Conservation (phyloP, 2,113 vertebrate species). For the Cryptomyrus ogoouensis region DNA sequence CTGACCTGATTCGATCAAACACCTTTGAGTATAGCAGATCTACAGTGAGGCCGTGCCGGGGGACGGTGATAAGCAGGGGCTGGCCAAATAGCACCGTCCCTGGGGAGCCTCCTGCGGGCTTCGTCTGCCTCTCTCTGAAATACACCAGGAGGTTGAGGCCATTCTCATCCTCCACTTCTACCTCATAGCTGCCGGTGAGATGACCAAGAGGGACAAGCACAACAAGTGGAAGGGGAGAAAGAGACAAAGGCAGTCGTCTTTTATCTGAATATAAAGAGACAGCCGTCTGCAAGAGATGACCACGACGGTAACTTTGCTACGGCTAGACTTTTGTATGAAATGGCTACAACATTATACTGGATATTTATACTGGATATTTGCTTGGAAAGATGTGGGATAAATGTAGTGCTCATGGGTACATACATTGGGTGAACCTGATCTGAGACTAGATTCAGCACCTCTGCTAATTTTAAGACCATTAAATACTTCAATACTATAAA, state of each 20-base stretch:
- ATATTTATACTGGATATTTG: background rate
- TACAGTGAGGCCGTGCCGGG: slow-evolving; percentile 74
- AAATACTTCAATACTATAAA: background rate
- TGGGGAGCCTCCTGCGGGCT: slow-evolving; percentile 65
- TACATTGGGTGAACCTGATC: background rate
- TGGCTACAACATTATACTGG: background rate
- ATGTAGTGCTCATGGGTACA: background rate
- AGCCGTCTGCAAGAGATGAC: background rate
- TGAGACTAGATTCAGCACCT: background rate
- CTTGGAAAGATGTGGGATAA: background rate
- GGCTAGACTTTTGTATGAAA: background rate
- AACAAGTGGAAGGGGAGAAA: background rate
- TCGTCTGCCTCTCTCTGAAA: slow-evolving; percentile 81
- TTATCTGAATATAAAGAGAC: background rate
- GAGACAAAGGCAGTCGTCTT: background rate
- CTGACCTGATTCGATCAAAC: slow-evolving; percentile 81
- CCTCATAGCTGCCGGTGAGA: slow-evolving; percentile 71
- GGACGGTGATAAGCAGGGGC: slow-evolving; percentile 80
- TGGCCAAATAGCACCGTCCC: slow-evolving; percentile 84
- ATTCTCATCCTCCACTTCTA: slow-evolving; percentile 62
- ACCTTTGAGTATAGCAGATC: slow-evolving; percentile 75
- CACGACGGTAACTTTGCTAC: background rate
- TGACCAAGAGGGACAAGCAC: background rate
- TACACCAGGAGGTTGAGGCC: slow-evolving; percentile 78
- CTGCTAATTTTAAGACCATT: background rate